These are phyloP conservation scores for Pelochelys cantorii DNA, from an alignment of 2,797 vertebrate species.

Conservation along the genomic window DNA sequence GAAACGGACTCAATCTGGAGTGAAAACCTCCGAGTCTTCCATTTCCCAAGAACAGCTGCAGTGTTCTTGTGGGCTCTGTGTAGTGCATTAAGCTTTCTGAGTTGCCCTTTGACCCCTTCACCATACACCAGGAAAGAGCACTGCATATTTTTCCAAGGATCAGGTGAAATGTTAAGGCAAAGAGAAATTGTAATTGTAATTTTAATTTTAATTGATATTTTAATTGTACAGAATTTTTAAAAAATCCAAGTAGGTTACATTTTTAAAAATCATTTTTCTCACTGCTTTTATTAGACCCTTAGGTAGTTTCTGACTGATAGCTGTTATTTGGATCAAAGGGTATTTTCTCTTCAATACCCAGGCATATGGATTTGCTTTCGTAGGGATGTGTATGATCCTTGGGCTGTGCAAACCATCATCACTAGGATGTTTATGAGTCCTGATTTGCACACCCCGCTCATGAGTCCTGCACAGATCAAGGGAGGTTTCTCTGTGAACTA, in stretches of 20 bases:
- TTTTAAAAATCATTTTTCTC: background rate
- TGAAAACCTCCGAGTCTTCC: background rate
- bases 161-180: background rate
- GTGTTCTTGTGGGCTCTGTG: background rate
- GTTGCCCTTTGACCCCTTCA: background rate
- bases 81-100: background rate
- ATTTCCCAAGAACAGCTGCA: background rate
- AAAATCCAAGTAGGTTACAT: background rate
- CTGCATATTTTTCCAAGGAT: background rate
- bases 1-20: background rate
- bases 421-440: background rate
- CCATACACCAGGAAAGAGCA: background rate
- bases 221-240: background rate
- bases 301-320: accelerated
- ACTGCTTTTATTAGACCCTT: background rate
- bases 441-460: accelerated
- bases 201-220: background rate
- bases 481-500: background rate
- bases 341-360: background rate
- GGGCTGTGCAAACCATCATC: background rate
- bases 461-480: accelerated
- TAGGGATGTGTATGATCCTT: background rate
- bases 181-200: background rate
- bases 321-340: background rate
- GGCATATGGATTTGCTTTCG: background rate